A percentile compares a stretch with the other conserved stretches of the same genome.
Conservation (phyloP, 2,113 vertebrate species). For the Sturnus vulgaris region DNA sequence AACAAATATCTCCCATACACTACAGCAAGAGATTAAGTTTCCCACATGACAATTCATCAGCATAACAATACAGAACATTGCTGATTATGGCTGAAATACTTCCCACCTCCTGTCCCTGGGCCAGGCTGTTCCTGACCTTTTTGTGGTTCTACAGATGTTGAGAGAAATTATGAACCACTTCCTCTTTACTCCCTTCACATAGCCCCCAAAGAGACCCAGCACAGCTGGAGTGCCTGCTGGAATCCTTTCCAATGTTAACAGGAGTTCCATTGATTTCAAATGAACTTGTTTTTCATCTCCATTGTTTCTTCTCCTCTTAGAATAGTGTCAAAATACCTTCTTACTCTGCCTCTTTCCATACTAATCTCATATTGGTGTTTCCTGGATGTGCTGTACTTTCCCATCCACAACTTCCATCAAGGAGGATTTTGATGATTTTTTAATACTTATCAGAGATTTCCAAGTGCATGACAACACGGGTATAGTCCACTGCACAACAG, state of each 20-base stretch:
- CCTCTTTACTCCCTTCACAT: background rate
- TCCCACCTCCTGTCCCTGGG: background rate
- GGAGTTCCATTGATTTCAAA: background rate
- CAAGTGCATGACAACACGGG: background rate
- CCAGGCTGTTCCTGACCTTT: background rate
- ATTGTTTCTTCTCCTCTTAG: background rate
- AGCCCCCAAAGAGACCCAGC: background rate
- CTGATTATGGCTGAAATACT: background rate
- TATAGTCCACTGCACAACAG: background rate
- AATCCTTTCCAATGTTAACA: background rate
- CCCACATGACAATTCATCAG: background rate
- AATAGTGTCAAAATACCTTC: background rate
- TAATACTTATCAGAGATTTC: background rate
- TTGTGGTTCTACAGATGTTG: background rate
- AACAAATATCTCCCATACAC: background rate
- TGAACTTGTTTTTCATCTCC: background rate
- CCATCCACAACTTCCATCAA: background rate
- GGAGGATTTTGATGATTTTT: background rate
- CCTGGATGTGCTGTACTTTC: background rate
- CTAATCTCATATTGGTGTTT: background rate
- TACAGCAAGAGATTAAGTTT: background rate
- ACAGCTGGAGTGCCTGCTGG: background rate
- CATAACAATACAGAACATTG: background rate
- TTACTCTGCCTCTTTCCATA: background rate
- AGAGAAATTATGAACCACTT: background rate